These are phyloP conservation scores for Anoplolepis gracilipes DNA, from an alignment of 1,140 invertebrate genomes.

Conservation along the genomic window DNA sequence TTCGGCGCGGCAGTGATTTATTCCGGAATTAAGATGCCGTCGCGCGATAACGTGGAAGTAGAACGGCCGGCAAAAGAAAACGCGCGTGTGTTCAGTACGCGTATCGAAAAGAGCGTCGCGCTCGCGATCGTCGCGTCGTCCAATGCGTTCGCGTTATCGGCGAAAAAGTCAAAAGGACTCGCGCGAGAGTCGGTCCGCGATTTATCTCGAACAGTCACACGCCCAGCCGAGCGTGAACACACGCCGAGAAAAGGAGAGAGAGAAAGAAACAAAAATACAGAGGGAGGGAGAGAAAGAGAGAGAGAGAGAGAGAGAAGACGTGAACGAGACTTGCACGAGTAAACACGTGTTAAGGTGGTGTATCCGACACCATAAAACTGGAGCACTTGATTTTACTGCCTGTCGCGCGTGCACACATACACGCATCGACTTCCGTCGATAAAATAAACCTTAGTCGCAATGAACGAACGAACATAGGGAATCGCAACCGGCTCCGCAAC, in stretches of 20 bases:
- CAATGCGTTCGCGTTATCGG: conserved; percentile 64
- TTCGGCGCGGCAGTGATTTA: conserved; percentile 66
- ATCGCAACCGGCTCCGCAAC: not conserved
- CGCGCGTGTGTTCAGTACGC: conserved; percentile 29
- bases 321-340: conserved; percentile 39
- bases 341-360: conserved; percentile 72
- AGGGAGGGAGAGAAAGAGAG: not conserved
- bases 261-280: not conserved
- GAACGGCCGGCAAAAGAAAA: conserved; percentile 39
- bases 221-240: conserved; percentile 63
- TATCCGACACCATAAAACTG: conserved; percentile 73
- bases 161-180: conserved; percentile 58
- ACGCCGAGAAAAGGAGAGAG: not conserved
- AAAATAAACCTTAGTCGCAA: conserved; percentile 55
- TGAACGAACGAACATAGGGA: not conserved
- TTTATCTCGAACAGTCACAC: conserved; percentile 72
- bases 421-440: conserved; percentile 47
- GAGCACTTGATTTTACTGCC: conserved; percentile 76
- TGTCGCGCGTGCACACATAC: conserved; percentile 32
- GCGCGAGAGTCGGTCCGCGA: conserved; percentile 51
- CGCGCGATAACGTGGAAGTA: conserved; percentile 48
- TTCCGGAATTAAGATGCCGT: conserved; percentile 63
- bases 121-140: conserved; percentile 29
- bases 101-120: conserved; percentile 42
- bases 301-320: not conserved